Conservation (phyloP, 2,888 invertebrate genomes). For the Neocrepidodera transversa region DNA sequence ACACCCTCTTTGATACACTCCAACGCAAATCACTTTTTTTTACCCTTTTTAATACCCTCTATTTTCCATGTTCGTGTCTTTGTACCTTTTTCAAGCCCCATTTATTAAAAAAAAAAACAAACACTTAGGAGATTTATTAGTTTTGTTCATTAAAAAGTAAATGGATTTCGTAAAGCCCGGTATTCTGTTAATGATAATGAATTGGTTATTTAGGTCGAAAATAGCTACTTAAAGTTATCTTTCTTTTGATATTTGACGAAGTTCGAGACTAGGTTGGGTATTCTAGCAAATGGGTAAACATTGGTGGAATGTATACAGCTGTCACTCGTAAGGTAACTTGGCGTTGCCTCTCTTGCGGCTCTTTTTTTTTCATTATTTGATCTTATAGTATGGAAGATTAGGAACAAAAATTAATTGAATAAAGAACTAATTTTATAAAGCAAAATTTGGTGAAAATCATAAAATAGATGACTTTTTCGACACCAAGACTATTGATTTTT, state of each 20-base stretch:
- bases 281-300: conserved; percentile 31
- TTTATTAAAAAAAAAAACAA: conserved; percentile 15
- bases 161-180: conserved; percentile 1
- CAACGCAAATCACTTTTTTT: background rate
- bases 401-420: too few species aligned
- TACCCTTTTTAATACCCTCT: too few species aligned
- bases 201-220: conserved; percentile 8
- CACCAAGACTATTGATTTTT: too few species aligned
- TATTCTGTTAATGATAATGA: conserved; percentile 15
- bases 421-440: too few species aligned
- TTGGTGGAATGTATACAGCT: conserved; percentile 25
- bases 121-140: conserved; percentile 7
- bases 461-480: too few species aligned
- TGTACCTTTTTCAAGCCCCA: conserved; percentile 15
- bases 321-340: conserved; percentile 28
- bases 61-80: conserved; percentile 7
- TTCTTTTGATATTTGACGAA: conserved; percentile 17
- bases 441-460: too few species aligned
- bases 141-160: conserved; percentile 14
- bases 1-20: conserved; percentile 11
- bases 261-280: conserved; percentile 6
- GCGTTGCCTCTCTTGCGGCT: conserved; percentile 14
- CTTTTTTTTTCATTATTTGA: conserved; percentile 15
- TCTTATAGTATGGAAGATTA: conserved; percentile 17
- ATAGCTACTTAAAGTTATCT: conserved; percentile 14